phyloP scores from a whole-genome alignment of 2,888 invertebrate species.

The Diloba caeruleocephala region DNA sequence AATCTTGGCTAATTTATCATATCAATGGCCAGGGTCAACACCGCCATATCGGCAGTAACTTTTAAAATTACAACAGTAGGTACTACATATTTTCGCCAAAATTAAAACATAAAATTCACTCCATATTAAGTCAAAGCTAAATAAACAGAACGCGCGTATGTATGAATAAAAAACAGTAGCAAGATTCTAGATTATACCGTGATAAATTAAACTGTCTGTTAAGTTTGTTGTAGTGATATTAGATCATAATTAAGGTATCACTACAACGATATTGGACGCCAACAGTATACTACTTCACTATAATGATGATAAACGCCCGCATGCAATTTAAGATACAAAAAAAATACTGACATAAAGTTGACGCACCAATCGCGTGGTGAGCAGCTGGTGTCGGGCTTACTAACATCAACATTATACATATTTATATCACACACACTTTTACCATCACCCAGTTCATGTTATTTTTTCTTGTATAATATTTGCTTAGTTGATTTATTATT shows the following conservation, averaged over 20 bases:
- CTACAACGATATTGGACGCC: constrained; percentile 43
- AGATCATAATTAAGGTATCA: too few species aligned
- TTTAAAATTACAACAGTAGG: constrained; percentile 18
- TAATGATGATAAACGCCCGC: constrained; percentile 41
- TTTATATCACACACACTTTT: constrained; percentile 32
- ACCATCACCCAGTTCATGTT: constrained; percentile 39
- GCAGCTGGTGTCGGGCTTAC: constrained; percentile 7
- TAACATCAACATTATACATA: constrained; percentile 9
- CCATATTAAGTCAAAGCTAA: constrained; percentile 10
- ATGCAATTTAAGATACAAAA: constrained; percentile 26
- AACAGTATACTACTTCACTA: constrained; percentile 40
- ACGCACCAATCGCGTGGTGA: constrained; percentile 20
- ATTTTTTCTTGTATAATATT: constrained; percentile 38
- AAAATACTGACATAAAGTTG: constrained; percentile 45
- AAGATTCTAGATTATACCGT: constrained; percentile 18
- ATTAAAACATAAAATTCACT: constrained; percentile 10
- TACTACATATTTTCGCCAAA: too few species aligned
- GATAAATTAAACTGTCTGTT: constrained; percentile 41
- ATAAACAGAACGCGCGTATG: constrained; percentile 4
- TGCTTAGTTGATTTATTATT: constrained; percentile 34
- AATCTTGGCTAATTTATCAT: constrained; percentile 33
- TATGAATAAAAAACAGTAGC: constrained; percentile 30
- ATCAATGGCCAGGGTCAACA: constrained; percentile 23
- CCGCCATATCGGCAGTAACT: constrained; percentile 10
- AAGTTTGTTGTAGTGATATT: constrained; percentile 44